Conservation (phyloP, 2,113 vertebrate genomes). For the Galbula dea region DNA sequence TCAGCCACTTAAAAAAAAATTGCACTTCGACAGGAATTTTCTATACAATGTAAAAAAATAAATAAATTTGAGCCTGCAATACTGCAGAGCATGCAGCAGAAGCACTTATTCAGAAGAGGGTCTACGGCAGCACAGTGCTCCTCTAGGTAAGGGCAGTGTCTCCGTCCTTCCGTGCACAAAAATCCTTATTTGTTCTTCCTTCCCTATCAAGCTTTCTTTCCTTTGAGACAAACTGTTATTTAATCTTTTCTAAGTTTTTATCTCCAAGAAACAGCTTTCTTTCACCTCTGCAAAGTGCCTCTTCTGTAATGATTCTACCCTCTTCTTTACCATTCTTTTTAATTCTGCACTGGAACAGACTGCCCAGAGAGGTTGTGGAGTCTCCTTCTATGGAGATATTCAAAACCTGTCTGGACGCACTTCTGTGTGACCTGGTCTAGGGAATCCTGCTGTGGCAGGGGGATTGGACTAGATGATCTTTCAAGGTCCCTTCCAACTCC, state of each 20-base stretch:
- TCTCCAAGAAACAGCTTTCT: constrained; percentile 55
- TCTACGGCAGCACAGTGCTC: background rate
- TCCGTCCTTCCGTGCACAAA: fast-evolving
- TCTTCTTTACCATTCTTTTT: background rate
- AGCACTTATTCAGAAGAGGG: background rate
- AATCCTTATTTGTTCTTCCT: background rate
- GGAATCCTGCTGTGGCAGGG: too few relatives aligned
- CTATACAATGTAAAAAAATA: background rate
- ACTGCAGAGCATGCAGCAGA: background rate
- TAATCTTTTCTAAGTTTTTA: constrained; percentile 53
- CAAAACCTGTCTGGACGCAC: too few relatives aligned
- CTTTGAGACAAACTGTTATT: constrained; percentile 8
- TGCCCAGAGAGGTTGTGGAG: too few relatives aligned
- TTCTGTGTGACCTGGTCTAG: too few relatives aligned
- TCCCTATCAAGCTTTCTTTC: background rate
- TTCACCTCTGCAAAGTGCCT: constrained; percentile 39
- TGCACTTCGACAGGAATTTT: background rate
- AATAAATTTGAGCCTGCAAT: background rate
- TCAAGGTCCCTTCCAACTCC: too few relatives aligned
- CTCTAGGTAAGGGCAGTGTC: background rate
- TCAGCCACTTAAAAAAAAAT: background rate
- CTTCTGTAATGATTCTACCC: constrained; percentile 10
- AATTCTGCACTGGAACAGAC: too few relatives aligned
- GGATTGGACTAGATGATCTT: too few relatives aligned
- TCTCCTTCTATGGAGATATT: too few relatives aligned